Conservation (phyloP, 1,140 invertebrate species). For the Palaemon carinicauda region DNA sequence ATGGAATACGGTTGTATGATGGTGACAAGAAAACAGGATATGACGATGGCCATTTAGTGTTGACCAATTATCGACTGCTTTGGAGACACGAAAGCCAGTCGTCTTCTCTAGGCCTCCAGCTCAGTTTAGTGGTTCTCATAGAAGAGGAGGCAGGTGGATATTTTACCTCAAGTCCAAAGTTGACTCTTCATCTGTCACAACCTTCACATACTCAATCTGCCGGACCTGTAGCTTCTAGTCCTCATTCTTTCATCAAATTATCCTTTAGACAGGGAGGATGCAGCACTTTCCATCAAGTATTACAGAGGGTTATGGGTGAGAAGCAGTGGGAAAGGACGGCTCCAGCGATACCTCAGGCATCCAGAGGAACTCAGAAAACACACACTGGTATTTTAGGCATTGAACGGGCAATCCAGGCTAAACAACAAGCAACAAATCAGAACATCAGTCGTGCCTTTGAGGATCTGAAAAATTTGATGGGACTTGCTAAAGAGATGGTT, state of each 20-base stretch:
- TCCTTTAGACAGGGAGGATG: constrained; percentile 88
- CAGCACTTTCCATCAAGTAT: constrained; percentile 70
- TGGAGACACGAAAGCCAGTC: constrained; percentile 79
- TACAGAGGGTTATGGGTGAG: constrained; percentile 65
- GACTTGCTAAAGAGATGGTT: constrained; percentile 98
- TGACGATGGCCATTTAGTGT: constrained; percentile 79
- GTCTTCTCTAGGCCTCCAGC: constrained; percentile 73
- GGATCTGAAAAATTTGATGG: constrained; percentile 93
- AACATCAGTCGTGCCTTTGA: constrained; percentile 94
- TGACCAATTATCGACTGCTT: constrained; percentile 82
- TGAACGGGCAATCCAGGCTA: constrained; percentile 88
- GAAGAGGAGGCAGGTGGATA: constrained; percentile 80
- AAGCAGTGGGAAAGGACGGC: constrained; percentile 66
- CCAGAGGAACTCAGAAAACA: constrained; percentile 31
- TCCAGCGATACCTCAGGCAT: constrained; percentile 57
- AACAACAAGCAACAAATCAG: constrained; percentile 87
- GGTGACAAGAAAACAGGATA: constrained; percentile 87
- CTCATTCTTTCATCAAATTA: constrained; percentile 80
- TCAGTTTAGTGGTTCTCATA: constrained; percentile 77
- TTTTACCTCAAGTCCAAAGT: constrained; percentile 81
- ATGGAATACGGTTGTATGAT: constrained; percentile 74
- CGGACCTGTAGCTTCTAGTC: constrained; percentile 78
- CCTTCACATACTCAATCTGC: constrained; percentile 73
- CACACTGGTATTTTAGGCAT: constrained; percentile 90
- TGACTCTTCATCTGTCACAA: constrained; percentile 81